Evolutionary conservation across 2,797 vertebrate genomes (phyloP).

Genomic region (Gymnocypris eckloni): DNA sequence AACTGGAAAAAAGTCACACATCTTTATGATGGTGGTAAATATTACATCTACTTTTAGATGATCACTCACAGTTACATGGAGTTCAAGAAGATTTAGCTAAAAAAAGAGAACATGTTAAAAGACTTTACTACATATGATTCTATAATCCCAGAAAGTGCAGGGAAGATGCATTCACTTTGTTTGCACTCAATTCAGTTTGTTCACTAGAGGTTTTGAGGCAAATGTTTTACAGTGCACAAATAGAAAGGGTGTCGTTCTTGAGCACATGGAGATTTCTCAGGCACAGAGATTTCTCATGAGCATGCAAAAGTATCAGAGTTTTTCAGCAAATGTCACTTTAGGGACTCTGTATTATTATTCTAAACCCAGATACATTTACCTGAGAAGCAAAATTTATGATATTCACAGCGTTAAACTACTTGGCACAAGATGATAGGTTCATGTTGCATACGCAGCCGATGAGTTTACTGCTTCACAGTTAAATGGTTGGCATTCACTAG

Average conservation of each 20-base stretch:
- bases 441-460: background rate
- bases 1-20: background rate
- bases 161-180: background rate
- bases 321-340: background rate
- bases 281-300: background rate
- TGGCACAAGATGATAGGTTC: background rate
- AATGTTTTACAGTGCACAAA: background rate
- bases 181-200: background rate
- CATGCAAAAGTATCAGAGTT: background rate
- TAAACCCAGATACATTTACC: background rate
- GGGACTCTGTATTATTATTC: background rate
- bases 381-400: background rate
- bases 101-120: background rate
- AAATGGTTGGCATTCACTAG: background rate
- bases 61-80: background rate
- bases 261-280: background rate
- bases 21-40: background rate
- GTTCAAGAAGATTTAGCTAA: background rate
- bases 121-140: background rate
- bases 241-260: background rate
- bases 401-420: background rate
- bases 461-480: background rate
- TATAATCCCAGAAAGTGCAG: background rate
- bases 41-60: conserved; percentile 24
- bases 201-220: background rate